These are phyloP conservation scores for Phaethon lepturus DNA, from an alignment of 2,113 vertebrate species.

Conservation along the genomic window DNA sequence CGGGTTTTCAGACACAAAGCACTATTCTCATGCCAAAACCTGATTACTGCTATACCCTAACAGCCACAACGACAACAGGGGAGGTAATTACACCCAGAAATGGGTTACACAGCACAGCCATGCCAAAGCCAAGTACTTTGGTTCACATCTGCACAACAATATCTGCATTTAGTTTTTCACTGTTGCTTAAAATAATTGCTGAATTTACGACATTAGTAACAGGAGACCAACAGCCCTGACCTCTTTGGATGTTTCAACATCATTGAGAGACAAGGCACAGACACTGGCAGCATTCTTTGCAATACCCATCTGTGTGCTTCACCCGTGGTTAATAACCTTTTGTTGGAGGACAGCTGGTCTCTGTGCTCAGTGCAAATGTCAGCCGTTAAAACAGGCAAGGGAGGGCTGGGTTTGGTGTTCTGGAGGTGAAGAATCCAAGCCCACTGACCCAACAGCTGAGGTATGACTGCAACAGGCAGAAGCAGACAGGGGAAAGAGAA, in stretches of 20 bases:
- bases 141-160: background rate
- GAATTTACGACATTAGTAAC: background rate
- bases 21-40: background rate
- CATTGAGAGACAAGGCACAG: background rate
- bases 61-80: background rate
- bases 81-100: slow-evolving; percentile 12
- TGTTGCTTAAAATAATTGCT: background rate
- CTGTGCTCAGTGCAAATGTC: background rate
- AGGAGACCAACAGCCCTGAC: background rate
- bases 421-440: background rate
- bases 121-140: background rate
- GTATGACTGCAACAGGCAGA: background rate
- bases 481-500: background rate
- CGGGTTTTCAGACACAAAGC: slow-evolving; percentile 48
- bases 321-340: background rate
- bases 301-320: background rate
- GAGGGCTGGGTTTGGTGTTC: background rate
- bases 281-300: background rate
- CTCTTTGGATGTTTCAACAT: background rate
- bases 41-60: background rate
- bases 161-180: background rate
- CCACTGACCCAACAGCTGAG: background rate
- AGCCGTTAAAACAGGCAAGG: background rate
- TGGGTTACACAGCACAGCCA: background rate
- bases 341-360: background rate